phyloP scores from a whole-genome alignment of 2,888 invertebrate species.

The Eupithecia abbreviata region DNA sequence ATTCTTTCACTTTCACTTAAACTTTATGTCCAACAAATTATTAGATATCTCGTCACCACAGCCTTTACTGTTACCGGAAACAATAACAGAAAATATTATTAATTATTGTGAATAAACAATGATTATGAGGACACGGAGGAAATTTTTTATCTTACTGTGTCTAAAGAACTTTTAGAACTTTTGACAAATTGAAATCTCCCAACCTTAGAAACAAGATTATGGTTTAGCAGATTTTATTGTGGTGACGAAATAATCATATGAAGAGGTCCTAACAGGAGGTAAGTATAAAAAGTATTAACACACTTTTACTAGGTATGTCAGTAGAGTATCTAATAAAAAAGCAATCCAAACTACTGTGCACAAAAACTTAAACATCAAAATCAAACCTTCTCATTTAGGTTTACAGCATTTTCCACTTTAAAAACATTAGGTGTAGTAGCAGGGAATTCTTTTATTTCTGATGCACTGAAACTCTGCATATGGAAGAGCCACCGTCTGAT shows the following conservation, averaged over 20 bases:
- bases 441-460: conserved; percentile 77
- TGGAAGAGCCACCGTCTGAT: conserved; percentile 85
- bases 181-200: background rate
- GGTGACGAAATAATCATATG: conserved; percentile 71
- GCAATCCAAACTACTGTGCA: conserved; percentile 37
- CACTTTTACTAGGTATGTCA: background rate
- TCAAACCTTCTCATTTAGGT: conserved; percentile 69
- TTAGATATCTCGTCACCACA: conserved; percentile 76
- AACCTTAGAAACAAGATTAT: too few species aligned
- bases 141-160: background rate
- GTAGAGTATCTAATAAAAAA: conserved; percentile 26
- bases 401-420: conserved; percentile 54
- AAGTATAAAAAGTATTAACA: conserved; percentile 39
- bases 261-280: conserved; percentile 42
- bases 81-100: conserved; percentile 52
- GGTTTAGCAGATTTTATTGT: conserved; percentile 12
- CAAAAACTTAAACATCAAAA: conserved; percentile 34
- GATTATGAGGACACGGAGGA: background rate
- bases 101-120: conserved; percentile 12
- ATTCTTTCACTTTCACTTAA: conserved; percentile 56
- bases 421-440: conserved; percentile 51
- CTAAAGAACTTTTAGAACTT: background rate
- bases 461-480: conserved; percentile 83
- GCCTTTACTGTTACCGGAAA: conserved; percentile 67
- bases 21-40: conserved; percentile 51